A percentile compares a stretch with the other conserved stretches of the same genome.
These are phyloP conservation scores for Pentamera pediparva DNA, from an alignment of 53 echinoderm and acorn worm species.

Conservation along the genomic window DNA sequence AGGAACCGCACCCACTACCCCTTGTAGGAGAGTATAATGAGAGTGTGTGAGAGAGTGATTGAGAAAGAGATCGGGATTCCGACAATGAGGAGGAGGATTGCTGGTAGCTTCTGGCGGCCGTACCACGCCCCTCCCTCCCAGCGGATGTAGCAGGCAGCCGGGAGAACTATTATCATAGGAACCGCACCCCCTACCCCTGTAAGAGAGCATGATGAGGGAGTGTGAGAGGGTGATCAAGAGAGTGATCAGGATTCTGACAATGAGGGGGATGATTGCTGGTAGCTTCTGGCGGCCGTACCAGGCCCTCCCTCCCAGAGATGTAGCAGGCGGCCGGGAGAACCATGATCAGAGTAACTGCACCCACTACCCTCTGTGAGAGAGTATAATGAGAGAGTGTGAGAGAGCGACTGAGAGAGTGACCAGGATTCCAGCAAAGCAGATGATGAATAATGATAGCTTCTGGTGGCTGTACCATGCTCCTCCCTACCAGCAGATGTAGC, in stretches of 20 bases:
- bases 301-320: slow-evolving; percentile 56
- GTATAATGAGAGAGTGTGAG: too few species aligned
- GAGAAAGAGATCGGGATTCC: too few species aligned
- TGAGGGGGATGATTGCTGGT: slow-evolving; percentile 62
- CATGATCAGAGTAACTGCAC: slow-evolving; percentile 87
- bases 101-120: slow-evolving; percentile 66
- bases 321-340: slow-evolving; percentile 76
- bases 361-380: slow-evolving; percentile 85
- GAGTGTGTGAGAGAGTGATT: too few species aligned
- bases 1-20: slow-evolving; percentile 82
- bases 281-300: slow-evolving; percentile 71
- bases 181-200: too few species aligned
- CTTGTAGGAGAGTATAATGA: too few species aligned
- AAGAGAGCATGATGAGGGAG: too few species aligned
- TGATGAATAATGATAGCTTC: too few species aligned
- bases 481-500: too few species aligned
- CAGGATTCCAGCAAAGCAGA: too few species aligned
- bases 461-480: too few species aligned
- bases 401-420: too few species aligned
- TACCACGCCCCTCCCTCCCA: slow-evolving; percentile 75
- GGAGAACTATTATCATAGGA: slow-evolving; percentile 81
- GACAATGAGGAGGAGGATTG: slow-evolving; percentile 54
- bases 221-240: too few species aligned
- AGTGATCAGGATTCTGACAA: slow-evolving; percentile 55
- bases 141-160: slow-evolving; percentile 67